phyloP scores from a whole-genome alignment of 2,797 vertebrate genomes.

The Pseudocheirus occidentalis region DNA sequence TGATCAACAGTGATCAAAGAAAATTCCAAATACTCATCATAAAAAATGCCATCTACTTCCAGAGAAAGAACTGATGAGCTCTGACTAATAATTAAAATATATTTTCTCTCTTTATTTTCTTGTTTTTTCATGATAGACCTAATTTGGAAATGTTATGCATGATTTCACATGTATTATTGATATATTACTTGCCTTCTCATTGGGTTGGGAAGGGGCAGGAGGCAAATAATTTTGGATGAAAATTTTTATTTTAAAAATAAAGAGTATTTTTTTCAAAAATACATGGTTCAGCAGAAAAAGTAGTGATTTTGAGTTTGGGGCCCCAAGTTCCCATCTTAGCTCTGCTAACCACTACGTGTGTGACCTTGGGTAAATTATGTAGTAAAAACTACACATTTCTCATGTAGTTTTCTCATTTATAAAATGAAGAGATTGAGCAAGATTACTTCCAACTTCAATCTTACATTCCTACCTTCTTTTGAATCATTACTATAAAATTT shows the following conservation, averaged over 20 bases:
- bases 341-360: not conserved
- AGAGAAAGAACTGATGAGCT: no score
- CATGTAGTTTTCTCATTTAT: not conserved
- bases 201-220: not conserved
- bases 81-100: no score
- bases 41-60: no score
- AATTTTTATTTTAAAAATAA: not conserved
- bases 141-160: not conserved
- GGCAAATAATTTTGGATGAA: not conserved
- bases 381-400: no score
- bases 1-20: no score
- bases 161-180: not conserved
- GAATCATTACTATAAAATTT: conserved; percentile 46
- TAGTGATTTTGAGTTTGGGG: not conserved
- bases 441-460: not conserved
- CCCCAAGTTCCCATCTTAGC: not conserved
- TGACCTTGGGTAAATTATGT: not conserved
- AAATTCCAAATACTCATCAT: no score
- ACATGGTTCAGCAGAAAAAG: not conserved
- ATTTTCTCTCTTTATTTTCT: not conserved
- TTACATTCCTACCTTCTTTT: not conserved
- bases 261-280: not conserved
- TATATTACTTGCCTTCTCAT: not conserved
- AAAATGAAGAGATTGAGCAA: not conserved
- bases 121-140: not conserved